Evolutionary conservation across 2,888 invertebrate genomes (phyloP).

Genomic region (Orgyia antiqua): DNA sequence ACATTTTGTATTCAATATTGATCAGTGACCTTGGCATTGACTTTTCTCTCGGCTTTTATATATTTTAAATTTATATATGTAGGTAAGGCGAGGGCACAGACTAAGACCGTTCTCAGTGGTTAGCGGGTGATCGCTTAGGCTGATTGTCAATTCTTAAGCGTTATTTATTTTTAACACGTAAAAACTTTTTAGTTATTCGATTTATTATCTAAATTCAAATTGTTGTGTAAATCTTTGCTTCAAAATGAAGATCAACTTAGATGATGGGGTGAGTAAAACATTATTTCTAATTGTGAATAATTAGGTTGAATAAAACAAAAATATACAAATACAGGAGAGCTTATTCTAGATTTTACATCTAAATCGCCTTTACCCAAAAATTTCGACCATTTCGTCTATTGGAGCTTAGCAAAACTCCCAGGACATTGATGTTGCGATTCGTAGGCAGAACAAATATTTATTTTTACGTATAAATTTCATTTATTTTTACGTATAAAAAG

Average conservation of each 20-base stretch:
- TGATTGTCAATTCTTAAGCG: conserved; percentile 4
- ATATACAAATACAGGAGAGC: too few relatives aligned
- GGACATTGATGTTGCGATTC: too few relatives aligned
- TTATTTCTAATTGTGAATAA: not conserved
- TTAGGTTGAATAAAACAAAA: not conserved
- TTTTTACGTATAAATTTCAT: too few relatives aligned
- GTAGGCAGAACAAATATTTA: too few relatives aligned
- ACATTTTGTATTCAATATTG: conserved; percentile 5
- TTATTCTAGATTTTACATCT: too few relatives aligned
- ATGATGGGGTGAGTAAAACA: conserved; percentile 25
- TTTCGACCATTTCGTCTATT: too few relatives aligned
- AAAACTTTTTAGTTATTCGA: too few relatives aligned
- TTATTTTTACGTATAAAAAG: too few relatives aligned
- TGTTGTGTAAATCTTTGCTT: conserved; percentile 1
- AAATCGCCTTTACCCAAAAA: too few relatives aligned
- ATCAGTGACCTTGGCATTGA: conserved; percentile 20
- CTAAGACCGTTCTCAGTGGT: conserved; percentile 12
- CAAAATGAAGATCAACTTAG: conserved; percentile 19
- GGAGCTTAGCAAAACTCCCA: too few relatives aligned
- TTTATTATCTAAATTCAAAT: too few relatives aligned
- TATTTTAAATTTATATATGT: conserved; percentile 8
- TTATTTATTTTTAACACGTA: not conserved
- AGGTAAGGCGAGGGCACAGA: conserved; percentile 9
- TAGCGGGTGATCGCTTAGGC: conserved; percentile 11
- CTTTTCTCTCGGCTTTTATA: conserved; percentile 13